Evolutionary conservation across 2,113 vertebrate genomes (phyloP).

Genomic region (Pseudois nayaur): DNA sequence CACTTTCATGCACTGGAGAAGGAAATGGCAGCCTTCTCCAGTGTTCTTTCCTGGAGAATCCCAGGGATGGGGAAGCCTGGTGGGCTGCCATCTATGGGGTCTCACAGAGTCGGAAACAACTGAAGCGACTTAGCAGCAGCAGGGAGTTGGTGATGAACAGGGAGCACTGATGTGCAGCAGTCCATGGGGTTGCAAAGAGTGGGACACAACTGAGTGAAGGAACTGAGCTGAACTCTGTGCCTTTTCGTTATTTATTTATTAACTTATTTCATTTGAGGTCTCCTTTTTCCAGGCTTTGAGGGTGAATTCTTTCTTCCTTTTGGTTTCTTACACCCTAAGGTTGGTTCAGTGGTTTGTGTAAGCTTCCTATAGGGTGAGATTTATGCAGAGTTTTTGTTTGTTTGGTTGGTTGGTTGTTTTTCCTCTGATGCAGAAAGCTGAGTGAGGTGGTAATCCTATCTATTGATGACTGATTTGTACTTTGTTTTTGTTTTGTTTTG

Average conservation of each 20-base stretch:
- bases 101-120: accelerated
- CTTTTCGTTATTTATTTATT: not conserved
- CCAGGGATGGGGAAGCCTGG: too few relatives aligned
- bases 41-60: too few relatives aligned
- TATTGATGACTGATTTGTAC: not conserved
- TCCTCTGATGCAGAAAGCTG: not conserved
- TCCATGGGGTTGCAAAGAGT: not conserved
- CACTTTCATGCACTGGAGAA: too few relatives aligned
- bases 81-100: too few relatives aligned
- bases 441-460: not conserved
- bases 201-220: accelerated
- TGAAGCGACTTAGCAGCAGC: too few relatives aligned
- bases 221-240: not conserved
- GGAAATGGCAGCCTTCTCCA: too few relatives aligned
- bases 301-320: not conserved
- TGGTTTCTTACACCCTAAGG: not conserved
- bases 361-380: not conserved
- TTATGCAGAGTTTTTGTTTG: not conserved
- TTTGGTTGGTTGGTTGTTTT: not conserved
- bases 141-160: not conserved
- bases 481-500: not conserved
- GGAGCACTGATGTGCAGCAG: not conserved
- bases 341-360: not conserved
- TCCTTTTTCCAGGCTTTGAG: not conserved
- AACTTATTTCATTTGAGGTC: not conserved